Conservation (phyloP, 2,797 vertebrate species). For the Propithecus perrieri region DNA sequence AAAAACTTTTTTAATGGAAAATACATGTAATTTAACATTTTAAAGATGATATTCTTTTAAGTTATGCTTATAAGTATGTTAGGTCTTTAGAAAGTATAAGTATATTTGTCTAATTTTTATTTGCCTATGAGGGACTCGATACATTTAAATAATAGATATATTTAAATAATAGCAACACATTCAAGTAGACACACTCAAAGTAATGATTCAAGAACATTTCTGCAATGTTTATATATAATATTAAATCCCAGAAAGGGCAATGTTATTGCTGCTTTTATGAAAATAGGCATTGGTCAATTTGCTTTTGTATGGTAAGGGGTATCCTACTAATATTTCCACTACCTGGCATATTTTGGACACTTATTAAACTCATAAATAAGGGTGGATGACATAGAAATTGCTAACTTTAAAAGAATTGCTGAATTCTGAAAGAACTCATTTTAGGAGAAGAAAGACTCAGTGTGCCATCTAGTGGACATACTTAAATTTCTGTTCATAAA, state of each 20-base stretch:
- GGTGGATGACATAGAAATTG: constrained; percentile 31
- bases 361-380: constrained; percentile 52
- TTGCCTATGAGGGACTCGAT: background rate
- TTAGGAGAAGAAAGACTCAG: constrained; percentile 55
- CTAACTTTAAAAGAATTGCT: constrained; percentile 30
- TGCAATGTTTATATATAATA: background rate
- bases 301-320: constrained; percentile 24
- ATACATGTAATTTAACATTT: constrained; percentile 37
- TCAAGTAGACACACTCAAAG: background rate
- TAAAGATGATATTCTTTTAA: constrained; percentile 24
- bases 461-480: constrained; percentile 86
- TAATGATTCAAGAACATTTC: background rate
- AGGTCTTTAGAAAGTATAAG: background rate
- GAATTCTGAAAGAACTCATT: constrained; percentile 19
- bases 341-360: background rate
- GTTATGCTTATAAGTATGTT: background rate
- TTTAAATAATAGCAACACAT: constrained; percentile 22
- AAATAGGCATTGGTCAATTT: background rate
- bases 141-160: background rate
- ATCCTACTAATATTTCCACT: constrained; percentile 10
- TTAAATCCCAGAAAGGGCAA: constrained; percentile 26
- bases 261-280: constrained; percentile 16
- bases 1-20: constrained; percentile 26
- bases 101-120: constrained; percentile 43
- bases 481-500: background rate